These are phyloP conservation scores for Stictonetta naevosa DNA, from an alignment of 2,113 vertebrate species.

Conservation along the genomic window DNA sequence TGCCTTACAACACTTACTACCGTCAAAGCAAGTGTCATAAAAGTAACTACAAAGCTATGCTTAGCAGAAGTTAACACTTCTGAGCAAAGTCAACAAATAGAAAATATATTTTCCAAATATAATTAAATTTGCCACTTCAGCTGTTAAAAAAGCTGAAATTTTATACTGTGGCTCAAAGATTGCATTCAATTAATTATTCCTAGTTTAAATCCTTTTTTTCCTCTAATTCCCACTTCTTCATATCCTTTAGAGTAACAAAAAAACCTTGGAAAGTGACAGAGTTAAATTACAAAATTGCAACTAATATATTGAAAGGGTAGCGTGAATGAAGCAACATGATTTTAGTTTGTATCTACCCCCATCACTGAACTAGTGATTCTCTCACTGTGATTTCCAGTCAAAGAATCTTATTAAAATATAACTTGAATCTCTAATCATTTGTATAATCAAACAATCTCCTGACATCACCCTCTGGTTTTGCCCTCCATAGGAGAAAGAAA, in stretches of 20 bases:
- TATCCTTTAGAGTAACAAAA: neutral
- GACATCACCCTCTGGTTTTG: neutral
- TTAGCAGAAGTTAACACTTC: neutral
- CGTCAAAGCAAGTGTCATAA: neutral
- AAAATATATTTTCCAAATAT: neutral
- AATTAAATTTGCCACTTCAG: neutral
- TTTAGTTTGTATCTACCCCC: neutral
- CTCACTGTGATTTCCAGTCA: neutral
- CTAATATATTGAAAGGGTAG: neutral
- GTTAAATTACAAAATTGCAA: neutral
- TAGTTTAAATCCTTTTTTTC: neutral
- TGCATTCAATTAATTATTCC: neutral
- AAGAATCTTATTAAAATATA: constrained; percentile 3
- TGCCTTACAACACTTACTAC: neutral
- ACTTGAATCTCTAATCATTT: neutral
- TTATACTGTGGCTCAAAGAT: neutral
- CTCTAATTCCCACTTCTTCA: neutral
- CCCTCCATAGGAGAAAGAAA: neutral
- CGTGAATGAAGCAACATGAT: neutral
- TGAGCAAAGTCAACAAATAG: neutral
- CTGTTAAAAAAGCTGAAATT: neutral
- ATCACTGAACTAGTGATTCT: neutral
- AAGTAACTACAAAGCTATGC: neutral
- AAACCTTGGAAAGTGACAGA: neutral
- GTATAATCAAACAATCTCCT: neutral